A percentile compares a stretch with the other conserved stretches of the same genome.
phyloP scores from a whole-genome alignment of 2,113 vertebrate genomes.

The Todiramphus saurophagus region DNA sequence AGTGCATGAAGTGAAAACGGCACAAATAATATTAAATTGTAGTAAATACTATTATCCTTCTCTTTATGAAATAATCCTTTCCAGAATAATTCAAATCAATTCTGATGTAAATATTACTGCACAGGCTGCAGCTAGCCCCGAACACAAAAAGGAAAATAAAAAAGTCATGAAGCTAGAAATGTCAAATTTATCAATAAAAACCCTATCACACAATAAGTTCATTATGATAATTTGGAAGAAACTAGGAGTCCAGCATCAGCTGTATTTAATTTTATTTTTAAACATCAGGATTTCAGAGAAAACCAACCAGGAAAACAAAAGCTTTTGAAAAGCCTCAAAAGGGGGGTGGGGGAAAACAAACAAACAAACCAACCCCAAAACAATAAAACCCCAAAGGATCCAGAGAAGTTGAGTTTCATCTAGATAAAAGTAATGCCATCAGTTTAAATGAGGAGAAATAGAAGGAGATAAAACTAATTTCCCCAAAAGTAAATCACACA shows the following conservation, averaged over 20 bases:
- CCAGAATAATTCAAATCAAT: background rate
- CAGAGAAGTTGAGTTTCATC: background rate
- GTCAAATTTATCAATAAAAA: background rate
- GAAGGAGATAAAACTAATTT: background rate
- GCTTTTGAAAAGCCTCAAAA: background rate
- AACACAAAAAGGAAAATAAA: background rate
- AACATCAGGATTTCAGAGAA: background rate
- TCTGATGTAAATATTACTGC: background rate
- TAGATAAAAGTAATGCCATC: background rate
- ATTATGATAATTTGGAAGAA: background rate
- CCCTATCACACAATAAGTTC: background rate
- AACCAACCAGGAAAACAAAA: background rate
- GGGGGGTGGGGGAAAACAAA: too few species aligned
- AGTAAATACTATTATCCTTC: background rate
- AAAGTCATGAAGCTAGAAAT: background rate
- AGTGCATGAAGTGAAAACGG: background rate
- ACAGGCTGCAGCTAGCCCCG: background rate
- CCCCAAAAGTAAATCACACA: background rate
- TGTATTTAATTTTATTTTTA: background rate
- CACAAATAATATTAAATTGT: background rate
- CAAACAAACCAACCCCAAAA: too few species aligned
- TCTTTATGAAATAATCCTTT: background rate
- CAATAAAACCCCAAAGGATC: too few species aligned
- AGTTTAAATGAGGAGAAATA: background rate
- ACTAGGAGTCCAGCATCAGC: background rate